Base-by-base conservation (phyloP, 2,888 invertebrate genomes). In the Dermolepida albohirtum region DNA sequence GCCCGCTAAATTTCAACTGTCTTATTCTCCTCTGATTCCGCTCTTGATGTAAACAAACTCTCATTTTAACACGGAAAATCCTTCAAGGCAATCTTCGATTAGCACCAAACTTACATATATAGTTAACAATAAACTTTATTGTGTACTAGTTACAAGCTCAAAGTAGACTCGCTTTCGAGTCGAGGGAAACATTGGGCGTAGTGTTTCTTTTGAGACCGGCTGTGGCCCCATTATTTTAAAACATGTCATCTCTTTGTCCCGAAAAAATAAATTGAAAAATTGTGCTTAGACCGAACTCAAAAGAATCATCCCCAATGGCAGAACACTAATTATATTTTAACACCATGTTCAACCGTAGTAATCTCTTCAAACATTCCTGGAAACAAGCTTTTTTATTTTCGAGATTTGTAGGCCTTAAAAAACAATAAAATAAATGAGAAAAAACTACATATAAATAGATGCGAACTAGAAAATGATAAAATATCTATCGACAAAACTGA, bases 91-190 rank as follows among this genome's bases (percentile, higher is more conserved):
- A 78, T 78, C 81, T 79, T 81, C 76, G 74, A 76, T 76, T 83
- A 83, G 83, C 83, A 83, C 83, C 83, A 82, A 80, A 80, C 81
- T 81, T 81, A 82, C 79, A 80, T 81, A 80, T 80, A 79, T 82
- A 82, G 80, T 80, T 81, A 82, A 83, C 81, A 83, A 81, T 76
- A 79, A 78, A 74, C 71, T 71, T 75, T 73, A 76, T 78, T 76
- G 77, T 76, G 76, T 78, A 77, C 78, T 79, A 76, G 76, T 74
- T 78, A 78, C 79, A 78, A 79, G 78, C 78, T 79, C 78, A 75
- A 74, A 74, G 57, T 44, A 57, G 63, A 51, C 50, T 59, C 39
- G 59, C 10, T 59, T 29, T 5, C n/a, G 29, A 47, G 59, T 47
- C 59, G 22, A 59, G 47, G 59, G 59, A 10, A 47, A 22, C 59